phyloP scores from a whole-genome alignment of 2,888 invertebrate species.

The Eupithecia insigniata region DNA sequence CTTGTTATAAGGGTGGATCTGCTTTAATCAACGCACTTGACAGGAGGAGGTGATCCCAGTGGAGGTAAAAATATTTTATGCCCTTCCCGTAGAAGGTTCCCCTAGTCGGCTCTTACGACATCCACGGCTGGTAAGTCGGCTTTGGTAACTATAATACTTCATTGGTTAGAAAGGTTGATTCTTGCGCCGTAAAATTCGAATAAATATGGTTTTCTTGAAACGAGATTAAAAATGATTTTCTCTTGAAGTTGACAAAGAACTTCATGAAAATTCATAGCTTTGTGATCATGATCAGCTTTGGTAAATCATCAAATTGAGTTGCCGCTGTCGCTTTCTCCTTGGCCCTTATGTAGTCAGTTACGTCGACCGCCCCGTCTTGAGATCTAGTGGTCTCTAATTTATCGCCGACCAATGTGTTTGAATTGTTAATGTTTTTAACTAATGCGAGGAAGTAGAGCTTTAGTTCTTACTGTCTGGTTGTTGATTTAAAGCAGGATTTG shows the following conservation, averaged over 20 bases:
- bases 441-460: conserved; percentile 46
- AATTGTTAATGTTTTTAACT: conserved; percentile 77
- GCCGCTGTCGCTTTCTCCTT: conserved; percentile 44
- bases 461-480: conserved; percentile 26
- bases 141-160: too few species aligned
- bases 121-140: too few species aligned
- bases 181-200: neutral
- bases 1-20: too few species aligned
- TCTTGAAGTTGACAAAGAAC: neutral
- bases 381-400: conserved; percentile 73
- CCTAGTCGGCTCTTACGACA: too few species aligned
- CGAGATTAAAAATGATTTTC: too few species aligned
- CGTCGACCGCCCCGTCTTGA: conserved; percentile 75
- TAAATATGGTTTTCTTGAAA: too few species aligned
- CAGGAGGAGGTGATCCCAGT: too few species aligned
- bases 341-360: conserved; percentile 55
- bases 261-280: neutral
- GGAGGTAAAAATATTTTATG: neutral
- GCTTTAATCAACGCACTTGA: too few species aligned
- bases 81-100: neutral
- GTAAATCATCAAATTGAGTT: neutral
- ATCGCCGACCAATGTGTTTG: conserved; percentile 78
- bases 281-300: neutral
- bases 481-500: conserved; percentile 29
- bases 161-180: neutral